Base-by-base conservation (phyloP, 1,140 invertebrate genomes). In the Phthorimaea operculella region DNA sequence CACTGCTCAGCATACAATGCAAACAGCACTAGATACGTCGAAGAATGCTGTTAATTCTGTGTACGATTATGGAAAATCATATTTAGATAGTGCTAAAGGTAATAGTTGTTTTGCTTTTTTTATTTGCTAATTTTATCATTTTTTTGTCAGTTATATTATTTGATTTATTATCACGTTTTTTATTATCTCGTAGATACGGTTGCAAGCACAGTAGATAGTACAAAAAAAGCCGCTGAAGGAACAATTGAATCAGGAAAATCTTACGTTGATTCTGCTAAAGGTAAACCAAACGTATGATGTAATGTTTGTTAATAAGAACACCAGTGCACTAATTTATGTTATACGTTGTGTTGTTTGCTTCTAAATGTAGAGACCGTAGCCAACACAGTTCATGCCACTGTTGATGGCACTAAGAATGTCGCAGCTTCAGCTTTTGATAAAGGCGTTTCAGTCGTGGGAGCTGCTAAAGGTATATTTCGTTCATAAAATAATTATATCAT, bases 31-130 rank as follows among this genome's bases (percentile, higher is more conserved):
- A 54, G 71, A 81, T 45, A 58, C 56, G 45, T 72, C 70, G 34
- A 68, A 65, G 55, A 68, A 58, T 33, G 76, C 73, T 55, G 75
- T 74, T 12, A 70, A 60, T 57, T 73, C 76, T 12, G 72, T 72
- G 70, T 77, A 65, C 55, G 75, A 76, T 55, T 55, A 77, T 58
- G 72, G 74, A 54, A 76, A 73, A 55, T 69, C 70, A 4, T 79
- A 76, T 68, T 69, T 75, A 62, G 73, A 78, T 61, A 72, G 59
- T 39, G 74, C 79, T 60, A 81, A 70, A 81, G 48, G 48, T 50
- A 50, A 28, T 6, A 28, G 21, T 28, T 28, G 6, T 28, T 28
- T 28, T 6, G 21, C 21, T 4, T 28, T 50, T 28, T 50, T 1
- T 14, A 39, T 39, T 47, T 47, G 44, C 44, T 47, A 11, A n/a